A percentile compares a stretch with the other conserved stretches of the same genome.
These are phyloP conservation scores for Physella acuta DNA, from an alignment of 1,140 invertebrate genomes.

Conservation along the genomic window DNA sequence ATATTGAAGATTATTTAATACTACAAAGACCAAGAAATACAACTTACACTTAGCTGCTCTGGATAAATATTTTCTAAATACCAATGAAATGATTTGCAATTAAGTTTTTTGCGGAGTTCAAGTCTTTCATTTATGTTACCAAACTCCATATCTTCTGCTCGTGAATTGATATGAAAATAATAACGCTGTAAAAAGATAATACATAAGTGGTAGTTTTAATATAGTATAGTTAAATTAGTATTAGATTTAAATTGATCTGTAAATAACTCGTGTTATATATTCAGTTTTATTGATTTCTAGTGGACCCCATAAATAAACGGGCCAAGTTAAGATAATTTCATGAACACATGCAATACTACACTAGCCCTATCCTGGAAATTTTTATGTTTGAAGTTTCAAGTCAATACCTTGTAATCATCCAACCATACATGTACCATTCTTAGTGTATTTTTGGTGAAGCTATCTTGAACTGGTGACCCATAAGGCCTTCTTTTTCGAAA, in stretches of 20 bases:
- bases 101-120: slow-evolving; percentile 72
- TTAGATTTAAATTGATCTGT: too few species aligned
- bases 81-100: slow-evolving; percentile 98
- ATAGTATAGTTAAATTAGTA: too few species aligned
- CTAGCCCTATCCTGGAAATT: too few species aligned
- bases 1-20: too few species aligned
- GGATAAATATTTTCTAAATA: slow-evolving; percentile 96
- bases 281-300: too few species aligned
- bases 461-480: slow-evolving; percentile 46
- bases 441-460: slow-evolving; percentile 61
- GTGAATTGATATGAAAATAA: slow-evolving; percentile 73
- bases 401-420: slow-evolving; percentile 88
- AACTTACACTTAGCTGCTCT: slow-evolving; percentile 71
- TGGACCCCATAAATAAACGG: too few species aligned
- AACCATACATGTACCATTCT: slow-evolving; percentile 67
- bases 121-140: slow-evolving; percentile 84
- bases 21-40: neutral
- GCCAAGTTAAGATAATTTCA: too few species aligned
- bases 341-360: neutral
- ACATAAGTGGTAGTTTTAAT: too few species aligned
- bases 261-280: too few species aligned
- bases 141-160: slow-evolving; percentile 65
- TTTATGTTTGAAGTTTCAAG: too few species aligned
- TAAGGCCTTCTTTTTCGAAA: slow-evolving; percentile 70
- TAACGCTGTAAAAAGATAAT: slow-evolving; percentile 66